Evolutionary conservation across 2,797 vertebrate genomes (phyloP).

Genomic region (Takifugu ocellatus): DNA sequence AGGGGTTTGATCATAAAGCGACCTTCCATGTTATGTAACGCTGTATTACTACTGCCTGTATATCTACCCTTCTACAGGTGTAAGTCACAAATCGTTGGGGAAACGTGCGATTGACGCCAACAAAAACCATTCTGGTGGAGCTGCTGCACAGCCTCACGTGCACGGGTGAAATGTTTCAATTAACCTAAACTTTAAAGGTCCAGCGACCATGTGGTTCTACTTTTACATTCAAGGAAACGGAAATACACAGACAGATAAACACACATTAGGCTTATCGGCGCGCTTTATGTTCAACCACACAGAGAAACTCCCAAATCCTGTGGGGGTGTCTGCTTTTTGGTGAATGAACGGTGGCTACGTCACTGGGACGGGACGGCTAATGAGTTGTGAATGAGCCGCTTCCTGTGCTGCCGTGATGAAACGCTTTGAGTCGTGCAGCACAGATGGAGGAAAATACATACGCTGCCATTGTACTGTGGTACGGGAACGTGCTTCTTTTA

Average conservation of each 20-base stretch:
- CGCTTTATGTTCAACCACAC: constrained; percentile 3
- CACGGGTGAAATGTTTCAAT: background rate
- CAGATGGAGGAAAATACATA: constrained; percentile 64
- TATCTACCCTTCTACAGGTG: too few relatives aligned
- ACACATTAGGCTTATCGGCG: constrained; percentile 32
- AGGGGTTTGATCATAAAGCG: too few relatives aligned
- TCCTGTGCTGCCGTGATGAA: constrained; percentile 72
- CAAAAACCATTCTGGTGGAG: too few relatives aligned
- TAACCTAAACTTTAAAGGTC: constrained; percentile 11
- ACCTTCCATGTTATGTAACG: too few relatives aligned
- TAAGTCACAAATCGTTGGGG: too few relatives aligned
- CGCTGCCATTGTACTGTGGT: constrained; percentile 28
- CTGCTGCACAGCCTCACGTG: background rate
- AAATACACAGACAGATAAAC: constrained; percentile 33
- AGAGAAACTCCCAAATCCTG: constrained; percentile 26
- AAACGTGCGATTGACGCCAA: too few relatives aligned
- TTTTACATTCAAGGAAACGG: constrained; percentile 24
- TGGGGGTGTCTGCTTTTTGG: constrained; percentile 52
- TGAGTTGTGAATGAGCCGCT: constrained; percentile 75
- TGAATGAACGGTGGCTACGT: constrained; percentile 64
- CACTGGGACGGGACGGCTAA: constrained; percentile 60
- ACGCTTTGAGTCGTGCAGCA: constrained; percentile 59
- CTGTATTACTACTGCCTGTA: too few relatives aligned
- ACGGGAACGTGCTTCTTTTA: constrained; percentile 16
- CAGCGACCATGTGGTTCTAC: constrained; percentile 23